Evolutionary conservation across 92 coral and sea anemone genomes (phyloP).

Genomic region (Chrysogorgia sp.): DNA sequence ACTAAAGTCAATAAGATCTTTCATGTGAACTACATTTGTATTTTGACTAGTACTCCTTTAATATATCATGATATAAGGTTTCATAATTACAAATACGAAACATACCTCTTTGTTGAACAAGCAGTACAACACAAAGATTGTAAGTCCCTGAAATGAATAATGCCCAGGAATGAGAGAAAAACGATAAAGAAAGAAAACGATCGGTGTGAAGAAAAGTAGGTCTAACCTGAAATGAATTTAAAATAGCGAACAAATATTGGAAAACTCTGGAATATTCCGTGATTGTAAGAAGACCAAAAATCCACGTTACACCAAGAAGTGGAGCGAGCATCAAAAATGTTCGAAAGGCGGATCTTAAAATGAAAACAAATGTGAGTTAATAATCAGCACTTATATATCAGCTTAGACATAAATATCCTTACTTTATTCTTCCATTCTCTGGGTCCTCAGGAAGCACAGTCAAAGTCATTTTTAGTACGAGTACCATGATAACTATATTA

Average conservation of each 20-base stretch:
- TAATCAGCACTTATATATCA: too few relatives aligned
- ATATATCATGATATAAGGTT: too few relatives aligned
- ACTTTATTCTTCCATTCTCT: conserved; percentile 3
- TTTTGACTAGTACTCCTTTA: too few relatives aligned
- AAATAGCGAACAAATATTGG: conserved; percentile 4
- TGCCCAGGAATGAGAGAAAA: too few relatives aligned
- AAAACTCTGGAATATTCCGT: neutral
- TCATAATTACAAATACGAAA: neutral
- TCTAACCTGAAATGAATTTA: conserved; percentile 14
- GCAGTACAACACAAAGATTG: neutral
- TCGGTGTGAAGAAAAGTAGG: neutral
- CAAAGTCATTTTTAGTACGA: neutral
- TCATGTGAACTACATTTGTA: too few relatives aligned
- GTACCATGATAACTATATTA: neutral
- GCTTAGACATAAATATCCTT: neutral
- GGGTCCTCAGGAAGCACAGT: conserved; percentile 6
- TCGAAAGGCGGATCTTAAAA: neutral
- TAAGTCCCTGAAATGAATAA: conserved; percentile 6
- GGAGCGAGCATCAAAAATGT: conserved; percentile 7
- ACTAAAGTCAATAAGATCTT: too few relatives aligned
- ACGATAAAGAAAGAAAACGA: neutral
- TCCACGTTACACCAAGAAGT: conserved; percentile 12
- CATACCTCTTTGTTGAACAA: conserved; percentile 1
- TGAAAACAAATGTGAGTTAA: neutral
- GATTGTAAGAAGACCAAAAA: conserved; percentile 2